Conservation (phyloP, 2,888 invertebrate genomes). For the Lordiphosa andalusiaca region DNA sequence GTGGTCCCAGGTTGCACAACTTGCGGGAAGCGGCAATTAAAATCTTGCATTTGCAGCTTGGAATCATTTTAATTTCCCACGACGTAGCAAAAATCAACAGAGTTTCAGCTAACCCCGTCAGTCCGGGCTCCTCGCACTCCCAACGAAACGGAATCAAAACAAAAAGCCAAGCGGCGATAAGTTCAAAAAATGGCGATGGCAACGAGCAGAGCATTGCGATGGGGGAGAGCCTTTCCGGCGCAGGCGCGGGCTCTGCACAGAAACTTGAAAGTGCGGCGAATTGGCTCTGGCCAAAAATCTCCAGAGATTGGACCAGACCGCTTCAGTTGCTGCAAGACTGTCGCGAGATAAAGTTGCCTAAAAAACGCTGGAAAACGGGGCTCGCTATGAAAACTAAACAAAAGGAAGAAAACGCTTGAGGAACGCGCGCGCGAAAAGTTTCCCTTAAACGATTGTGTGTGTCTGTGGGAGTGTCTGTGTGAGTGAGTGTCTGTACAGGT, state of each 20-base stretch:
- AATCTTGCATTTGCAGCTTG: constrained; percentile 60
- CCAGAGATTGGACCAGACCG: constrained; percentile 34
- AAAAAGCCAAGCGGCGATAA: constrained; percentile 45
- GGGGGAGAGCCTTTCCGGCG: constrained; percentile 20
- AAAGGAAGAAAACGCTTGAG: constrained; percentile 22
- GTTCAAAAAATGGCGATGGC: constrained; percentile 16
- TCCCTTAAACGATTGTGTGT: constrained; percentile 18
- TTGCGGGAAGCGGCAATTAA: constrained; percentile 63
- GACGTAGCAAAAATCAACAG: constrained; percentile 49
- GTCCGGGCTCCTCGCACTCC: constrained; percentile 1
- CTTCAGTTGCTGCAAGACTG: constrained; percentile 62
- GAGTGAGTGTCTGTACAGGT: constrained; percentile 22
- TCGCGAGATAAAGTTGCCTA: constrained; percentile 66
- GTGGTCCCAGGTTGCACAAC: constrained; percentile 13
- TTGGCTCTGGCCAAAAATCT: constrained; percentile 37
- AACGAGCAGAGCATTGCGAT: constrained; percentile 28
- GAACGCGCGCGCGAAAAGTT: constrained; percentile 67
- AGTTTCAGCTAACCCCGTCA: constrained; percentile 9
- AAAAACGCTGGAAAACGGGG: constrained; percentile 31
- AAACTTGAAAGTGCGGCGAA: constrained; percentile 56
- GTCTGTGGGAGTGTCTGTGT: background rate
- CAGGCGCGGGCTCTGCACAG: constrained; percentile 57
- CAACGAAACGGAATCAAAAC: constrained; percentile 64
- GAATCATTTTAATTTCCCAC: constrained; percentile 69
- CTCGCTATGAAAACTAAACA: constrained; percentile 44